Conservation (phyloP, 2,113 vertebrate species). For the Myocastor coypus region DNA sequence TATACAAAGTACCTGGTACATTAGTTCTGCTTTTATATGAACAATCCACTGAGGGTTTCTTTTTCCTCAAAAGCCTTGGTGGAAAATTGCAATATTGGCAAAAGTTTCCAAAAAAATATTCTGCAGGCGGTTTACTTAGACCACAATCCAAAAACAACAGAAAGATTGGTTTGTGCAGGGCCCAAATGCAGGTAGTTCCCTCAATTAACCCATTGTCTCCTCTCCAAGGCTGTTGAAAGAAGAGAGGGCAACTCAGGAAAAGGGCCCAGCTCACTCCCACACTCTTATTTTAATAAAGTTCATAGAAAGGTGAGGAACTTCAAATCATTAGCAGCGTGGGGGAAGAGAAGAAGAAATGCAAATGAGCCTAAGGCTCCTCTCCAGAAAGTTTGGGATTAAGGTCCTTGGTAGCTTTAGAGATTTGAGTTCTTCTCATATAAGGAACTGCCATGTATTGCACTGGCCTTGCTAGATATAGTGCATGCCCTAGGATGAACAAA, state of each 20-base stretch:
- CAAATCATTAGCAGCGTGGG: conserved; percentile 66
- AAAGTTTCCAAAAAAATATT: conserved; percentile 75
- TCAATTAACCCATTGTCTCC: conserved; percentile 76
- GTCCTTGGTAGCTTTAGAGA: conserved; percentile 37
- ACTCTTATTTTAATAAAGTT: conserved; percentile 77
- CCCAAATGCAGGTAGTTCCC: conserved; percentile 60
- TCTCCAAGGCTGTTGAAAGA: conserved; percentile 70
- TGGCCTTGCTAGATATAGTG: conserved; percentile 64
- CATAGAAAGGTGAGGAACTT: conserved; percentile 75
- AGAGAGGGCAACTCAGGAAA: conserved; percentile 60
- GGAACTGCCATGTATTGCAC: conserved; percentile 67
- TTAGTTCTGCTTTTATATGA: conserved; percentile 49
- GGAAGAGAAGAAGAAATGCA: conserved; percentile 70
- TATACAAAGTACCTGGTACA: not conserved
- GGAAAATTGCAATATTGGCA: conserved; percentile 75
- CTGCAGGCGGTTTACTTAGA: conserved; percentile 69
- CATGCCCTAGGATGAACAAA: conserved; percentile 56
- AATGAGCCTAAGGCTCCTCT: conserved; percentile 59
- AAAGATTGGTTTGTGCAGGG: conserved; percentile 36
- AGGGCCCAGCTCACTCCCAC: not conserved
- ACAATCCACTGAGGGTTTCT: conserved; percentile 38
- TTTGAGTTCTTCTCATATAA: conserved; percentile 58
- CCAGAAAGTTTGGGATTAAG: conserved; percentile 44
- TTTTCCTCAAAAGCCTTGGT: conserved; percentile 51
- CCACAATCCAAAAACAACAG: conserved; percentile 69